Percentiles rank a stretch among this genome's conserved stretches.
Evolutionary conservation across 2,888 invertebrate genomes (phyloP).

Genomic region (Trimorus sp.): DNA sequence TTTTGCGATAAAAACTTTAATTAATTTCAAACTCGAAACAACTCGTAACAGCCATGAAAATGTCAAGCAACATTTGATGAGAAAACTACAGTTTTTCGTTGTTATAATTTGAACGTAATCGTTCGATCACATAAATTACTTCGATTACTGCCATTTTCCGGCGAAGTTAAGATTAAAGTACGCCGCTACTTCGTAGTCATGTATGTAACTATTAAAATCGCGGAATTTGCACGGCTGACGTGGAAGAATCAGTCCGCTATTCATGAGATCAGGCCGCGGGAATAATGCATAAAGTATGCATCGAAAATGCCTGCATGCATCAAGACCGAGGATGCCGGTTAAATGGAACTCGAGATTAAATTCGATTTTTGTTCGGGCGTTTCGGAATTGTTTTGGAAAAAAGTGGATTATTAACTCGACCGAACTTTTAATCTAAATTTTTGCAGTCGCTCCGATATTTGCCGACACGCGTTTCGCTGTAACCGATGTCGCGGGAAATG

Average conservation of each 20-base stretch:
- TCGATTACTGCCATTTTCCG: no score
- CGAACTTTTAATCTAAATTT: neutral
- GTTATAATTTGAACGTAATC: no score
- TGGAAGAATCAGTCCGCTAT: conserved; percentile 51
- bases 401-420: neutral
- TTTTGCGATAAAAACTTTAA: conserved; percentile 37
- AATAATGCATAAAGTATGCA: conserved; percentile 60
- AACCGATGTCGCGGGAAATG: neutral
- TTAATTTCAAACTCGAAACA: no score
- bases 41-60: no score
- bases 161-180: conserved; percentile 1
- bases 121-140: no score
- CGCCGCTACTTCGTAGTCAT: conserved; percentile 23
- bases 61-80: no score
- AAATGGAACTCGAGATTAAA: conserved; percentile 44
- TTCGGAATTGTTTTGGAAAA: conserved; percentile 10
- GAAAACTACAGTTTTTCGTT: no score
- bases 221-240: conserved; percentile 36
- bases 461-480: neutral
- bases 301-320: conserved; percentile 56
- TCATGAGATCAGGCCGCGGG: conserved; percentile 55
- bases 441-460: neutral
- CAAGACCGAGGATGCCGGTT: conserved; percentile 44
- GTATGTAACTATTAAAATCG: conserved; percentile 38
- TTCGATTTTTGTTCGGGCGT: conserved; percentile 43